Evolutionary conservation across 2,113 vertebrate genomes (phyloP).

Genomic region (Heloderma charlesbogerti): DNA sequence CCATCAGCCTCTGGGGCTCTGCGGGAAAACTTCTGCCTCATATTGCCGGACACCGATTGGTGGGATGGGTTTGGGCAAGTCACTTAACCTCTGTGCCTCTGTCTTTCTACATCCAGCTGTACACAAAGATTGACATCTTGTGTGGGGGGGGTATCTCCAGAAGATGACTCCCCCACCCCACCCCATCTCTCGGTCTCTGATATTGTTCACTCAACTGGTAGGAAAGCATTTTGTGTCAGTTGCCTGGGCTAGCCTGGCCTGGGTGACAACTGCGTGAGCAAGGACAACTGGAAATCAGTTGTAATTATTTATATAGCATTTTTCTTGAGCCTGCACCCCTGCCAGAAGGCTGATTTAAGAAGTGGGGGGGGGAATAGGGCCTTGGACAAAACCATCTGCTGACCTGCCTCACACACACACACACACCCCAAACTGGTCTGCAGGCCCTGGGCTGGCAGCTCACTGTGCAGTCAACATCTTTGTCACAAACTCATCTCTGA

Average conservation of each 20-base stretch:
- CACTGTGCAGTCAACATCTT: too few species aligned
- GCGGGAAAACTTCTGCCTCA: rapidly evolving
- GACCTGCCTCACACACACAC: too few species aligned
- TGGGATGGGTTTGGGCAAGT: rapidly evolving
- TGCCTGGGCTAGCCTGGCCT: not conserved
- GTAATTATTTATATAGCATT: not conserved
- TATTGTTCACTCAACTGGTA: slow-evolving; percentile 14
- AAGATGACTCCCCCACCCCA: not conserved
- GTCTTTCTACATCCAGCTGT: slow-evolving; percentile 35
- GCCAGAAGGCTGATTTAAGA: not conserved
- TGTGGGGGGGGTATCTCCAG: slow-evolving; percentile 30
- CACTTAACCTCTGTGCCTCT: slow-evolving; percentile 58
- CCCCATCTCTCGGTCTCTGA: not conserved
- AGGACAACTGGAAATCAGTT: not conserved
- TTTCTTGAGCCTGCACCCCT: not conserved
- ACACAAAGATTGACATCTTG: slow-evolving; percentile 20
- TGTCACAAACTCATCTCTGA: too few species aligned
- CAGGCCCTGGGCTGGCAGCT: too few species aligned
- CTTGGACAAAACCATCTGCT: too few species aligned
- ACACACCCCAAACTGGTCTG: too few species aligned
- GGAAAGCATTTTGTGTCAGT: slow-evolving; percentile 16
- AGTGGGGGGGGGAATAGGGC: not conserved
- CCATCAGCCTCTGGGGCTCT: not conserved
- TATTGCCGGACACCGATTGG: rapidly evolving
- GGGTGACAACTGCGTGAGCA: not conserved